Conservation (phyloP, 2,113 vertebrate genomes). For the Gyps fulvus region DNA sequence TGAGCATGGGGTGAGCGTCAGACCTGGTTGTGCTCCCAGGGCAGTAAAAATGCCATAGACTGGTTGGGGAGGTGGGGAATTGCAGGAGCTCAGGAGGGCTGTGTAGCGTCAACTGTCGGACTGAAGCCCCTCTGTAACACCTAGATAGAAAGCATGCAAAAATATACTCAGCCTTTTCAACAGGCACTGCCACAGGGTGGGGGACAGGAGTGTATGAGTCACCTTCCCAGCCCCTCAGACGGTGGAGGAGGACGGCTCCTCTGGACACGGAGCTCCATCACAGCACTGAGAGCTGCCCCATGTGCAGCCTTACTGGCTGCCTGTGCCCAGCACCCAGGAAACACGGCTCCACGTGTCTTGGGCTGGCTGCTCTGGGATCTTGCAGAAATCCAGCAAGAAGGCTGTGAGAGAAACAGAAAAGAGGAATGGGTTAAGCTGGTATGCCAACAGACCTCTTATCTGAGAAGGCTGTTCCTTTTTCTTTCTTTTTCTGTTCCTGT, state of each 20-base stretch:
- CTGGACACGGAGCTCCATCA: accelerated
- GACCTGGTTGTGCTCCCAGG: not conserved
- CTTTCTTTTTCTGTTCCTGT: slow-evolving; percentile 17
- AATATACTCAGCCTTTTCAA: not conserved
- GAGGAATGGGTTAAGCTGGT: not conserved
- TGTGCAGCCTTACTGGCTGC: not conserved
- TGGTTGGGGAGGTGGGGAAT: not conserved
- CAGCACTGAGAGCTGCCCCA: not conserved
- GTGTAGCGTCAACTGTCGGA: not conserved
- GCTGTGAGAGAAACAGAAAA: not conserved
- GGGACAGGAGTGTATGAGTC: accelerated
- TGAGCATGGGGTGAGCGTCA: not conserved
- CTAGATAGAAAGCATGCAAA: not conserved
- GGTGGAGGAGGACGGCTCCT: accelerated
- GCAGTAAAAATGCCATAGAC: not conserved
- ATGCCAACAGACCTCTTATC: slow-evolving; percentile 53
- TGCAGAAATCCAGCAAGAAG: not conserved
- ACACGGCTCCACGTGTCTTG: not conserved
- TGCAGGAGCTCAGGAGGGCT: not conserved
- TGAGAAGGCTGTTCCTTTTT: slow-evolving; percentile 12
- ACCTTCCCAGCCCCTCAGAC: not conserved
- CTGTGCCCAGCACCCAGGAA: not conserved
- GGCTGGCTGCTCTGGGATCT: not conserved
- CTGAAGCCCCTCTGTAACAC: not conserved
- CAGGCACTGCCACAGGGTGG: not conserved